Conservation (phyloP, 1,140 invertebrate genomes). For the Bombus confusus region DNA sequence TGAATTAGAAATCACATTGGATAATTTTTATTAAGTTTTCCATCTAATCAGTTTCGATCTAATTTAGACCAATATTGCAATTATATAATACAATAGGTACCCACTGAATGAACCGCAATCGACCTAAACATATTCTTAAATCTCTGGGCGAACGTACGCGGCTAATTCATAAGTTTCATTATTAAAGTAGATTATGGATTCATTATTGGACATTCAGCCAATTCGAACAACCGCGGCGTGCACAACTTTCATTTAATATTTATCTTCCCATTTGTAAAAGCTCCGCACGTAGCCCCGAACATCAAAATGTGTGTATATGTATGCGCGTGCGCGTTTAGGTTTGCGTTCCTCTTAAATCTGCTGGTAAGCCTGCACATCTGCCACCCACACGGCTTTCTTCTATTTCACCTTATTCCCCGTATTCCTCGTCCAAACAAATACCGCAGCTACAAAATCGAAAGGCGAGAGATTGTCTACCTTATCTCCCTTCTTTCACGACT, state of each 20-base stretch:
- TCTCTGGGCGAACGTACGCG: neutral
- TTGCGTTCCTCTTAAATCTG: conserved; percentile 36
- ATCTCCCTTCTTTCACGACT: conserved; percentile 17
- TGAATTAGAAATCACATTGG: neutral
- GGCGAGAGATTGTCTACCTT: conserved; percentile 3
- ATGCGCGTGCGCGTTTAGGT: neutral
- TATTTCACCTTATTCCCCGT: conserved; percentile 32
- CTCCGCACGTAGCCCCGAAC: neutral
- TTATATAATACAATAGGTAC: too few relatives aligned
- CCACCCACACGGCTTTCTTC: conserved; percentile 28
- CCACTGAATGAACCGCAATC: neutral
- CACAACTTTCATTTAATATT: conserved; percentile 52
- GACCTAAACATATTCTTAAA: neutral
- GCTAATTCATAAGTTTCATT: conserved; percentile 18
- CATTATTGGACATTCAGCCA: conserved; percentile 46
- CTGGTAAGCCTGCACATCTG: conserved; percentile 34
- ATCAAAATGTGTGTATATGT: conserved; percentile 1
- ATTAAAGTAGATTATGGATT: conserved; percentile 60
- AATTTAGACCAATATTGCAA: neutral
- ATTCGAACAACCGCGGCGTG: conserved; percentile 8
- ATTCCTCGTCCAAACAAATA: conserved; percentile 33
- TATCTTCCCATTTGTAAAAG: conserved; percentile 28
- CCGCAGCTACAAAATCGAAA: conserved; percentile 21
- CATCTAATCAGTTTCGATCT: neutral
- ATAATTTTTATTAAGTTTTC: neutral